These are phyloP conservation scores for Hemistola chrysoprasaria DNA, from an alignment of 2,888 invertebrate species.

Conservation along the genomic window DNA sequence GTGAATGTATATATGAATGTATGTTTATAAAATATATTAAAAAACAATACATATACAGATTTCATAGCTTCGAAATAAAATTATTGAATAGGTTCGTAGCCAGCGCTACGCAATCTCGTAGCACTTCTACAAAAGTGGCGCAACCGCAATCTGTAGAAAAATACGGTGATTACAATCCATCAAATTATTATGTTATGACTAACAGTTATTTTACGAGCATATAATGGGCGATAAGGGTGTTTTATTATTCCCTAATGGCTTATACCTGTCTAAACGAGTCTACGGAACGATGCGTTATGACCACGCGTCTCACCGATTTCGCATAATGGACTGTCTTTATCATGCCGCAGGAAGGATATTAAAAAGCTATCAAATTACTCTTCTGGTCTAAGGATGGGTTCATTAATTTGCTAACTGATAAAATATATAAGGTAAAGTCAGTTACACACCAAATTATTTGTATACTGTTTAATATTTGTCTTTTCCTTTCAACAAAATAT, in stretches of 20 bases:
- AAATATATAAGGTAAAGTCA: not conserved
- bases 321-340: conserved; percentile 75
- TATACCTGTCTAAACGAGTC: conserved; percentile 76
- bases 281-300: conserved; percentile 68
- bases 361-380: conserved; percentile 44
- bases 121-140: conserved; percentile 28
- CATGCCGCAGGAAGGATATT: conserved; percentile 52
- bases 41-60: too few relatives aligned
- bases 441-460: too few relatives aligned
- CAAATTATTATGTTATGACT: conserved; percentile 75
- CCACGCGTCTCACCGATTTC: conserved; percentile 71
- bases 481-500: too few relatives aligned
- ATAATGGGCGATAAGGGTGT: conserved; percentile 79
- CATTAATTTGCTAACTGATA: conserved; percentile 2
- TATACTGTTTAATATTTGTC: too few relatives aligned
- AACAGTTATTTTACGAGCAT: conserved; percentile 81
- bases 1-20: too few relatives aligned
- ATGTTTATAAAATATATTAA: too few relatives aligned
- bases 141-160: conserved; percentile 51
- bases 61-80: too few relatives aligned
- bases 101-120: conserved; percentile 16
- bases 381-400: conserved; percentile 20
- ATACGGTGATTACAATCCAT: conserved; percentile 75
- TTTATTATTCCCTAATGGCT: conserved; percentile 80
- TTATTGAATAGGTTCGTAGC: conserved; percentile 4